Conservation (phyloP, 2,797 vertebrate genomes). For the Acipenser transmontanus region DNA sequence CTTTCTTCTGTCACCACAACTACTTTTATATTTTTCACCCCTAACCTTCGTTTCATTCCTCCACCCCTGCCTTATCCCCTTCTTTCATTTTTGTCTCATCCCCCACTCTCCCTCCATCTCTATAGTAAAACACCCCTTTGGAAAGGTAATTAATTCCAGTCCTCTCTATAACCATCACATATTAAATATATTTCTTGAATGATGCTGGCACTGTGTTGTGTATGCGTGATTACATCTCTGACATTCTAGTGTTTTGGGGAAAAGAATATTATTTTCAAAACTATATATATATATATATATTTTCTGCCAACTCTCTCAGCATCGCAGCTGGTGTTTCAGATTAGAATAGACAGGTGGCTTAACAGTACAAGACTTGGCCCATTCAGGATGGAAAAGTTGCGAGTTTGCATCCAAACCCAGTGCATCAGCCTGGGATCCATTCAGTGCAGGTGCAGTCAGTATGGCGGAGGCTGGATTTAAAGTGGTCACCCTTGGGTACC, state of each 20-base stretch:
- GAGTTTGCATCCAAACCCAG: neutral
- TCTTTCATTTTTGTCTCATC: conserved; percentile 20
- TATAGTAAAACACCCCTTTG: conserved; percentile 28
- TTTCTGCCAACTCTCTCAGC: neutral
- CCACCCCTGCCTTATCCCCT: conserved; percentile 18
- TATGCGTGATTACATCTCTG: neutral
- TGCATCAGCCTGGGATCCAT: neutral
- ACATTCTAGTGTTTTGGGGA: neutral
- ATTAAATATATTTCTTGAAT: neutral
- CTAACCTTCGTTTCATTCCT: conserved; percentile 20
- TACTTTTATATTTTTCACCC: neutral
- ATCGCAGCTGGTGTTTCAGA: neutral
- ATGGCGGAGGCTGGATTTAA: neutral
- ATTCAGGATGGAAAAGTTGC: neutral
- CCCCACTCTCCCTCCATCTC: conserved; percentile 21
- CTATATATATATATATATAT: neutral
- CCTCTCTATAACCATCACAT: neutral
- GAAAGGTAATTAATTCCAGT: conserved; percentile 31
- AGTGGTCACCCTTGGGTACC: neutral
- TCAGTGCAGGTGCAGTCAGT: neutral
- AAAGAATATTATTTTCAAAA: neutral
- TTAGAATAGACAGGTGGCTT: conserved; percentile 1
- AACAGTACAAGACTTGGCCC: neutral
- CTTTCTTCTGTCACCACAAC: neutral
- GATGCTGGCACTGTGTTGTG: neutral